Conservation (phyloP, 1,140 invertebrate genomes). For the Drosophila setifemur region DNA sequence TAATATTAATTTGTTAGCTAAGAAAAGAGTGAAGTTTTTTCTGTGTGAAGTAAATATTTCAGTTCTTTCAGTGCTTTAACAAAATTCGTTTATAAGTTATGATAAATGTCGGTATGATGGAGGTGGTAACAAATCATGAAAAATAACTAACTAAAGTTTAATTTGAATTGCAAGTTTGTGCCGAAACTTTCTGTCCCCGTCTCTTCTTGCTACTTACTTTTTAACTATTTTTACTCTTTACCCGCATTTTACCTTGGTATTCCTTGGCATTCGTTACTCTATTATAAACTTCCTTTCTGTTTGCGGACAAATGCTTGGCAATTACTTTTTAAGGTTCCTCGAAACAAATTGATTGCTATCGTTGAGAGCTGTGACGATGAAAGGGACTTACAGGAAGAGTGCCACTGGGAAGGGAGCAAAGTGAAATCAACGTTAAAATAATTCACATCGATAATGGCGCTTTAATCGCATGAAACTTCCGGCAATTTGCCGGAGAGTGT, state of each 20-base stretch:
- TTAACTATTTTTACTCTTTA: neutral
- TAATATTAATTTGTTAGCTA: too few relatives aligned
- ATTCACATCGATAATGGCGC: constrained; percentile 79
- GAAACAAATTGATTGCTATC: constrained; percentile 71
- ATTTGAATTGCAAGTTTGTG: constrained; percentile 75
- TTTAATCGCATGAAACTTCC: constrained; percentile 78
- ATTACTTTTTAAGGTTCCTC: constrained; percentile 68
- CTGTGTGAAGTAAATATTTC: too few relatives aligned
- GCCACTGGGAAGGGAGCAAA: neutral
- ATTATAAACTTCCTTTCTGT: constrained; percentile 41
- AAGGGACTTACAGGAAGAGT: neutral
- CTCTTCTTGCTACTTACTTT: neutral
- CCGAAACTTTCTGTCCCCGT: constrained; percentile 50
- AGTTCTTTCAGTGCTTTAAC: neutral
- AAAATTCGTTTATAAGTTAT: constrained; percentile 42
- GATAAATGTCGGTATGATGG: constrained; percentile 49
- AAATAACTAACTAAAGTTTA: constrained; percentile 69
- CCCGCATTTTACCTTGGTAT: constrained; percentile 1
- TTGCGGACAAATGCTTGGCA: constrained; percentile 67
- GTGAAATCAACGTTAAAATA: constrained; percentile 66
- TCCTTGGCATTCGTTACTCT: constrained; percentile 25
- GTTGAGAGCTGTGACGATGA: constrained; percentile 9
- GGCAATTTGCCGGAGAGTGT: constrained; percentile 73
- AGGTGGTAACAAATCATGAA: constrained; percentile 55
- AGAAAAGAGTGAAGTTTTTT: too few relatives aligned